These are phyloP conservation scores for Caerostris extrusa DNA, from an alignment of 1,140 invertebrate species.

Conservation along the genomic window DNA sequence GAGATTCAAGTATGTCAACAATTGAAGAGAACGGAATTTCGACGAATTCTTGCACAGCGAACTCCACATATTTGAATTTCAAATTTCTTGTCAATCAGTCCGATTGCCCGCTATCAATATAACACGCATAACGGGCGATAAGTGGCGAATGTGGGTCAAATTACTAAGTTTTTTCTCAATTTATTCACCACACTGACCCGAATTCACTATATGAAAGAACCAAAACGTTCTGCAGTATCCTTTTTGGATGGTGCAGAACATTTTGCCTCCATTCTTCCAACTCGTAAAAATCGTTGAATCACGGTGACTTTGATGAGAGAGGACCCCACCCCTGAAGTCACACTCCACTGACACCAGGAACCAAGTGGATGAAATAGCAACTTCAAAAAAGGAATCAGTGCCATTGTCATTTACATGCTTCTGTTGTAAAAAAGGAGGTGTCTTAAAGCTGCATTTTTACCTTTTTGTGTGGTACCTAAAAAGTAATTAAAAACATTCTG, in stretches of 20 bases:
- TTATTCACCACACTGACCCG: constrained; percentile 38
- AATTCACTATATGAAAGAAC: constrained; percentile 42
- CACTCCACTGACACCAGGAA: constrained; percentile 47
- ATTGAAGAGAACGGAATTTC: constrained; percentile 37
- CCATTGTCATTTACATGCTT: neutral
- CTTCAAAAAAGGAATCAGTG: neutral
- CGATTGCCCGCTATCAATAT: constrained; percentile 29
- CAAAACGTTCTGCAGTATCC: constrained; percentile 7
- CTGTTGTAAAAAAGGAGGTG: neutral
- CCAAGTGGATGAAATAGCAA: neutral
- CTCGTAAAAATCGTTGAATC: constrained; percentile 56
- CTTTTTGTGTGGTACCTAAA: neutral
- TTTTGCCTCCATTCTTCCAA: constrained; percentile 17
- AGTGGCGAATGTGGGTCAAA: constrained; percentile 40
- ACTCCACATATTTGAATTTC: constrained; percentile 1
- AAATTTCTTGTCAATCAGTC: constrained; percentile 18
- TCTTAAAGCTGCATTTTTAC: neutral
- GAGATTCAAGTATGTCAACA: constrained; percentile 26
- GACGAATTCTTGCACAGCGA: constrained; percentile 2
- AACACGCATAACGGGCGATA: neutral
- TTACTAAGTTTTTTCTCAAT: neutral
- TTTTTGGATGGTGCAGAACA: constrained; percentile 23
- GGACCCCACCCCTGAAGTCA: constrained; percentile 32
- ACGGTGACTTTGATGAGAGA: constrained; percentile 12
- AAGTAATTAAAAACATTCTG: no score